Evolutionary conservation across 1,140 invertebrate species (phyloP).

Genomic region (Bombus vancouverensis): DNA sequence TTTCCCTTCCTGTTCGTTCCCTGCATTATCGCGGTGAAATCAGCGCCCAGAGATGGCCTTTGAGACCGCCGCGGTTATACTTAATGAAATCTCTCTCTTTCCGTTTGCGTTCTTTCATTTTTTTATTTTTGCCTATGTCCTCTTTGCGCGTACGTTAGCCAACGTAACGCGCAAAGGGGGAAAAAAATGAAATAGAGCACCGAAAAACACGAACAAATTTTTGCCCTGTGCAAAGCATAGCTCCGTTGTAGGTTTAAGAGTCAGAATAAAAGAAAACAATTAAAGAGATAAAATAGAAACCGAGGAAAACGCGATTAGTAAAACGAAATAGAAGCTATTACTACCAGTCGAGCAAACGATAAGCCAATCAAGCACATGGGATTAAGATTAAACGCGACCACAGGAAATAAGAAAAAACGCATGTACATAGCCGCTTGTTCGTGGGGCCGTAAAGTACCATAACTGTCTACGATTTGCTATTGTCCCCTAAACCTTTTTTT

Average conservation of each 20-base stretch:
- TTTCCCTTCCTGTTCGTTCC: slow-evolving; percentile 24
- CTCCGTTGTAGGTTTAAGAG: slow-evolving; percentile 11
- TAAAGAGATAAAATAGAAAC: neutral
- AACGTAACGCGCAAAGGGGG: neutral
- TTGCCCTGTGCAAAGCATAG: neutral
- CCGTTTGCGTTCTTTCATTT: neutral
- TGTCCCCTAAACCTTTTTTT: neutral
- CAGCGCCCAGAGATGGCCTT: neutral
- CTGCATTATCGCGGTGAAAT: slow-evolving; percentile 58
- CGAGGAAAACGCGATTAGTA: slow-evolving; percentile 4
- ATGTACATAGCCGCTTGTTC: slow-evolving; percentile 72
- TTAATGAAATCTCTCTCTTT: neutral
- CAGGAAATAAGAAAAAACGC: slow-evolving; percentile 33
- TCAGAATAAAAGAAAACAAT: too few relatives aligned
- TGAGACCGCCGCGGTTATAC: neutral
- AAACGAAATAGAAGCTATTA: neutral
- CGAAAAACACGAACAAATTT: slow-evolving; percentile 41
- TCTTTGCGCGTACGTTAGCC: neutral
- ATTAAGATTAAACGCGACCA: slow-evolving; percentile 26
- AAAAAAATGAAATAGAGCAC: slow-evolving; percentile 32
- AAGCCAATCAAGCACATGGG: neutral
- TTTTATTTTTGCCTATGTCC: neutral
- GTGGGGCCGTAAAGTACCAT: slow-evolving; percentile 57
- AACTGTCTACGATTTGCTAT: slow-evolving; percentile 56
- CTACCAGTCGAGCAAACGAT: neutral